Base-by-base conservation (phyloP, 2,888 invertebrate genomes). In the Lamellibrachia columna region DNA sequence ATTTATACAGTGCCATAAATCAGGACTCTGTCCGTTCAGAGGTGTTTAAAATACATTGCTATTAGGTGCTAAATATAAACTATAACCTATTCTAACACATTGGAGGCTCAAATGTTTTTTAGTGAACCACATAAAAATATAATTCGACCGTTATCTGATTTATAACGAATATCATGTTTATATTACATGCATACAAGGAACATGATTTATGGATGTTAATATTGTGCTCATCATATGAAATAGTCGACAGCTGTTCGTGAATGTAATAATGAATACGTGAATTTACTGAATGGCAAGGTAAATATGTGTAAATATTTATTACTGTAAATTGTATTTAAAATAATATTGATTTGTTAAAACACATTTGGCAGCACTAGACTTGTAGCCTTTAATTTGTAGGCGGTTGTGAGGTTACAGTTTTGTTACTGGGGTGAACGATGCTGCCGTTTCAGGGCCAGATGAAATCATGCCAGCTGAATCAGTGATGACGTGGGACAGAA, bases 401-500 rank as follows among this genome's bases (percentile, higher is more conserved):
- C n/a, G 75, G 22, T 90, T 22, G 15, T 91, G 22, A 53, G 53
- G 91, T 91, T 22, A 15, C 15, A 91, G 52, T 91, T 91, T 53
- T n/a, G 28, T 91, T 91, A n/a, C 53, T 22, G 3, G 52, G 28
- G 6, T 91, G n/a, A 91, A 2, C 28, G 6, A 53, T 90, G 7
- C 8, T 91, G 40, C 40, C 40, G 75, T 75, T 75, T 15, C 53
- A 91, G 91, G 91, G 15, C 93, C 94, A 60, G 95, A 95, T 94
- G 94, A 94, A 90, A 22, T 95, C 11, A 93, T 94, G 7, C 94
- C 94, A 11, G 95, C 95, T 9, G 93, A 93, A 3, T 92, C 92
- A 3, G 90, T 94, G 7, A 93, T 93, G 90, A 94, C 95, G 3
- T 93, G 93, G 28, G 91, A 93, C 11, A 55, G 94, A 9, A 94